A percentile compares a stretch with the other conserved stretches of the same genome.
phyloP scores from a whole-genome alignment of 2,797 vertebrate genomes.

The Hippoglossus hippoglossus region DNA sequence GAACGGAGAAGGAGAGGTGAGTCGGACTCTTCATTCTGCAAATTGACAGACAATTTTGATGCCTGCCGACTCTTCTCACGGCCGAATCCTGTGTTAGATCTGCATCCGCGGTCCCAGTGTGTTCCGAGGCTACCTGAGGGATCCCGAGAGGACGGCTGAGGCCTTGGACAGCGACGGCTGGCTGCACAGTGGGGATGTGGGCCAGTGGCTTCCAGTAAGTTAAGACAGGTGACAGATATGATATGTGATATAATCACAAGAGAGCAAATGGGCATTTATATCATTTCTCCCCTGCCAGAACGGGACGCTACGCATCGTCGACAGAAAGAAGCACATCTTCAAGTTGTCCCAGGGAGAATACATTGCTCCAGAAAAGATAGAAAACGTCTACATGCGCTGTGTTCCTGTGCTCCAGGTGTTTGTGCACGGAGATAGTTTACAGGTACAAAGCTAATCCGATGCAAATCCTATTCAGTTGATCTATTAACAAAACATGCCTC shows the following conservation, averaged over 20 bases:
- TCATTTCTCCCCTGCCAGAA: slow-evolving; percentile 70
- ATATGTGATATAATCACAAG: too few species aligned
- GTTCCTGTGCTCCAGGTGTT: slow-evolving; percentile 85
- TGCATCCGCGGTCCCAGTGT: slow-evolving; percentile 85
- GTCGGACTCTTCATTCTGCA: neutral
- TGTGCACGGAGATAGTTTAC: slow-evolving; percentile 86
- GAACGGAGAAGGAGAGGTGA: slow-evolving; percentile 85
- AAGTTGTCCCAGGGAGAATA: slow-evolving; percentile 88
- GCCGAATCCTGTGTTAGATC: slow-evolving; percentile 68
- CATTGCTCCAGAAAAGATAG: slow-evolving; percentile 88
- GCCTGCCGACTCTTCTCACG: neutral
- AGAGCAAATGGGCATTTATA: neutral
- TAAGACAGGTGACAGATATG: neutral
- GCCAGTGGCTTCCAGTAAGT: slow-evolving; percentile 86
- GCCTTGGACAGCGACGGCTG: slow-evolving; percentile 84
- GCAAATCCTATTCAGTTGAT: neutral
- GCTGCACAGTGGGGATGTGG: slow-evolving; percentile 87
- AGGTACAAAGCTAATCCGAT: slow-evolving; percentile 64
- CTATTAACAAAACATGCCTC: neutral
- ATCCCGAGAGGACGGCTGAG: slow-evolving; percentile 79
- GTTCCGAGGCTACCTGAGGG: slow-evolving; percentile 84
- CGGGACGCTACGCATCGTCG: slow-evolving; percentile 84
- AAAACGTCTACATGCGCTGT: slow-evolving; percentile 83
- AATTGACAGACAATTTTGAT: neutral
- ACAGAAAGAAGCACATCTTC: slow-evolving; percentile 88